phyloP scores from a whole-genome alignment of 2,113 vertebrate genomes.

The Hemicordylus capensis region DNA sequence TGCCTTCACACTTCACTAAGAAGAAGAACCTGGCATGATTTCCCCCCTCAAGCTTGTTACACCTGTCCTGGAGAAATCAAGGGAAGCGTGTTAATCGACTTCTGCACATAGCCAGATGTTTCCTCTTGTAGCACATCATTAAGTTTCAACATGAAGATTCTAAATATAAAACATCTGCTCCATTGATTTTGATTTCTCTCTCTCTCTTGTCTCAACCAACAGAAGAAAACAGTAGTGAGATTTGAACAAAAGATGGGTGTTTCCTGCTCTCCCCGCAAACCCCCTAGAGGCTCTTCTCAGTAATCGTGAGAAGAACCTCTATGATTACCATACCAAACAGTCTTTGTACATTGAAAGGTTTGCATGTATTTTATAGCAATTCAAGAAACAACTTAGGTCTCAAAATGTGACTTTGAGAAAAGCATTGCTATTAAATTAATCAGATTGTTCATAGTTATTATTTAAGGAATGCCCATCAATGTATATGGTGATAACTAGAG shows the following conservation, averaged over 20 bases:
- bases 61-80: slow-evolving; percentile 42
- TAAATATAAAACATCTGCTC: slow-evolving; percentile 24
- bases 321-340: not conserved
- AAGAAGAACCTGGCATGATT: slow-evolving; percentile 34
- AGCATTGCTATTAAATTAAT: not conserved
- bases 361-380: not conserved
- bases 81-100: slow-evolving; percentile 45
- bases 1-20: not conserved
- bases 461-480: no score
- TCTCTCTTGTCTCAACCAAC: not conserved
- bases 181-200: slow-evolving; percentile 19
- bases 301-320: no score
- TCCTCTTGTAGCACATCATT: slow-evolving; percentile 38
- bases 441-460: not conserved
- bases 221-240: not conserved
- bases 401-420: not conserved
- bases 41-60: slow-evolving; percentile 34
- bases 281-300: not conserved
- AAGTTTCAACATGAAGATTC: slow-evolving; percentile 34
- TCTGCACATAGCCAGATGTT: slow-evolving; percentile 46
- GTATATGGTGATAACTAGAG: no score
- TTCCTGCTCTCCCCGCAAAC: not conserved
- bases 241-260: not conserved
- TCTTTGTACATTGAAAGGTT: not conserved
- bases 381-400: not conserved